Conservation (phyloP, 2,113 vertebrate species). For the Percopsis transmontana region DNA sequence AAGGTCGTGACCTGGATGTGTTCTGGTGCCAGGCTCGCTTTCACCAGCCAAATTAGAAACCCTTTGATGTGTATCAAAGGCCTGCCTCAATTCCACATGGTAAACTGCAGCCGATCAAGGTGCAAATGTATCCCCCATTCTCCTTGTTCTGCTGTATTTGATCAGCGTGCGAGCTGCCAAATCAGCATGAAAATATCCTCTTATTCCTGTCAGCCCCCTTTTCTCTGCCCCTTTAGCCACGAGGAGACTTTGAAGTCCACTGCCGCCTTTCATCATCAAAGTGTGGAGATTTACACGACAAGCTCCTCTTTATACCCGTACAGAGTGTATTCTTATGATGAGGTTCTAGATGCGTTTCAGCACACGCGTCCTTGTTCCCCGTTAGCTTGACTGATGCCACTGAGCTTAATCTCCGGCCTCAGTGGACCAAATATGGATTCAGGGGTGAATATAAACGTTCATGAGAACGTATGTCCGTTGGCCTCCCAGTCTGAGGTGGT, state of each 20-base stretch:
- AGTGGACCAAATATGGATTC: too few relatives aligned
- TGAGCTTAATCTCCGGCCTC: too few relatives aligned
- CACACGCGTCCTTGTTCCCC: too few relatives aligned
- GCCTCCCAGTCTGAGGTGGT: too few relatives aligned
- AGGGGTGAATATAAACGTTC: too few relatives aligned
- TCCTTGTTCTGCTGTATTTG: slow-evolving; percentile 57
- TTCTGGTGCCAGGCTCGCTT: slow-evolving; percentile 40
- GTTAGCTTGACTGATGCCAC: too few relatives aligned
- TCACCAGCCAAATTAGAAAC: slow-evolving; percentile 42
- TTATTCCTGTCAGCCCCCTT: slow-evolving; percentile 36
- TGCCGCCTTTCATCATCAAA: slow-evolving; percentile 79
- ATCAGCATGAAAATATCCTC: slow-evolving; percentile 76
- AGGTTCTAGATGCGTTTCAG: too few relatives aligned
- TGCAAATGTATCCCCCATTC: slow-evolving; percentile 65
- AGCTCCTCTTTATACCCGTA: slow-evolving; percentile 36
- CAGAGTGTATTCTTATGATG: slow-evolving; percentile 57
- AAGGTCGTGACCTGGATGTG: slow-evolving; percentile 12
- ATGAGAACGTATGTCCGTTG: too few relatives aligned
- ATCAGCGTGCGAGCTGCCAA: slow-evolving; percentile 57
- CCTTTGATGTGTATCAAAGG: slow-evolving; percentile 75
- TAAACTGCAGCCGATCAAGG: slow-evolving; percentile 64
- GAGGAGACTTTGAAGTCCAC: slow-evolving; percentile 69
- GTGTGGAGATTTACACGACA: slow-evolving; percentile 52
- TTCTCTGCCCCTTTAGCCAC: slow-evolving; percentile 47
- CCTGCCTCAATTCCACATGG: slow-evolving; percentile 47